phyloP scores from a whole-genome alignment of 2,113 vertebrate species.

The Phoenicopterus ruber region DNA sequence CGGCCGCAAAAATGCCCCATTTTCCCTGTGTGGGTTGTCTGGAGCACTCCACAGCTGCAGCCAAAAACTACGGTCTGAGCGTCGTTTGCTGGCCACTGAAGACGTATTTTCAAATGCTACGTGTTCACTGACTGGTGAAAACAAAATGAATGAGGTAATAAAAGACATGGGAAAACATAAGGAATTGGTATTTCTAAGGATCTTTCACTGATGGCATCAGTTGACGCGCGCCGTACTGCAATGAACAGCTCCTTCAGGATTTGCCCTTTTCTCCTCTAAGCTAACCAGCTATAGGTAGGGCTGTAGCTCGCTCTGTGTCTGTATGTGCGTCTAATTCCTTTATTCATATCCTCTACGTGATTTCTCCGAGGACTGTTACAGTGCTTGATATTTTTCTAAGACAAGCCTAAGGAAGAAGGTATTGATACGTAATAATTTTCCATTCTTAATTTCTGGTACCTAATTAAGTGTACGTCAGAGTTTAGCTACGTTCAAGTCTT shows the following conservation, averaged over 20 bases:
- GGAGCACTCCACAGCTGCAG: not conserved
- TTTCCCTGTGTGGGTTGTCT: not conserved
- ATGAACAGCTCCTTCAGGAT: not conserved
- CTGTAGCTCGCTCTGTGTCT: not conserved
- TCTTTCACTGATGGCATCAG: not conserved
- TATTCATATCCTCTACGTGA: not conserved
- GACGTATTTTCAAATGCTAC: not conserved
- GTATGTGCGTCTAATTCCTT: not conserved
- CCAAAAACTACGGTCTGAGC: not conserved
- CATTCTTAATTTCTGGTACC: not conserved
- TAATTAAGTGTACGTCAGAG: not conserved
- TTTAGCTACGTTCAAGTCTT: not conserved
- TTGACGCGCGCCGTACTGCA: not conserved
- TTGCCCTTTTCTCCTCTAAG: not conserved
- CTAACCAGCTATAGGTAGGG: not conserved
- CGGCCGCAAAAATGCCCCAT: rapidly evolving
- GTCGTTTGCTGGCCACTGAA: not conserved
- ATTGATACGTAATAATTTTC: not conserved
- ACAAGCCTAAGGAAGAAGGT: not conserved
- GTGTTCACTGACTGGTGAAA: not conserved
- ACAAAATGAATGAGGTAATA: not conserved
- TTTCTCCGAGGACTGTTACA: not conserved
- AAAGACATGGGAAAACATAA: not conserved
- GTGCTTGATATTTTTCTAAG: not conserved
- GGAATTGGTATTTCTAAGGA: not conserved